These are phyloP conservation scores for Pyrocoelia pectoralis DNA, from an alignment of 2,888 invertebrate genomes.

Conservation along the genomic window DNA sequence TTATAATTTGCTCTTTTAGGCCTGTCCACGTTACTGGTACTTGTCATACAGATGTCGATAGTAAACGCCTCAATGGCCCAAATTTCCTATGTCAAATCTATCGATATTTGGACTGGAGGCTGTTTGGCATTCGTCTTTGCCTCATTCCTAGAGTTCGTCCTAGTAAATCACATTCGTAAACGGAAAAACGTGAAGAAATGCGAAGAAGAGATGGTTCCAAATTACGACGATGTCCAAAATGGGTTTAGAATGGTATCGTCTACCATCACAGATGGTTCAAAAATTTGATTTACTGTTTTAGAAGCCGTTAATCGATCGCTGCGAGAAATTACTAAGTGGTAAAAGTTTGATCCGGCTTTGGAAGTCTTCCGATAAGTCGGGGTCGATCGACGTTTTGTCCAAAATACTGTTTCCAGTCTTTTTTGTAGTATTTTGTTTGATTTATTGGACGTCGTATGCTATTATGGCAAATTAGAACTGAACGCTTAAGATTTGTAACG, in stretches of 20 bases:
- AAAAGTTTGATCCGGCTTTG: conserved; percentile 90
- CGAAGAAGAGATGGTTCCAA: conserved; percentile 66
- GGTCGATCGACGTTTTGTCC: conserved; percentile 96
- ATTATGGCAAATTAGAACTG: not conserved
- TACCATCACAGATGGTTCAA: no score
- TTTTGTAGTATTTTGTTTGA: conserved; percentile 93
- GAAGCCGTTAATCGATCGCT: not conserved
- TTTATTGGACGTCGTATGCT: conserved; percentile 88
- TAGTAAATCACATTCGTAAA: conserved; percentile 82
- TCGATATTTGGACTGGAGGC: conserved; percentile 97
- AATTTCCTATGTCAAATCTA: conserved; percentile 98
- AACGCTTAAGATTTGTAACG: no score
- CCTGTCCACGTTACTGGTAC: conserved; percentile 94
- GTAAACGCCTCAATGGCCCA: conserved; percentile 97
- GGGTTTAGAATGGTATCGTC: not conserved
- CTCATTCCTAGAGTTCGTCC: conserved; percentile 94
- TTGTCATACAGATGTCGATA: conserved; percentile 97
- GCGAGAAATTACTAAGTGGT: conserved; percentile 65
- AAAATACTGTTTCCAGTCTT: conserved; percentile 94
- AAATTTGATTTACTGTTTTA: not conserved
- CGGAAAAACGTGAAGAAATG: not conserved
- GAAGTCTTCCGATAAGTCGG: conserved; percentile 92
- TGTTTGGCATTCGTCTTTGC: conserved; percentile 98
- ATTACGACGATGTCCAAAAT: conserved; percentile 66
- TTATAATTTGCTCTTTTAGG: conserved; percentile 65